Percentiles rank a stretch among this genome's conserved stretches.
Evolutionary conservation across 2,113 vertebrate species (phyloP).

Genomic region (Aspiorhynchus laticeps): DNA sequence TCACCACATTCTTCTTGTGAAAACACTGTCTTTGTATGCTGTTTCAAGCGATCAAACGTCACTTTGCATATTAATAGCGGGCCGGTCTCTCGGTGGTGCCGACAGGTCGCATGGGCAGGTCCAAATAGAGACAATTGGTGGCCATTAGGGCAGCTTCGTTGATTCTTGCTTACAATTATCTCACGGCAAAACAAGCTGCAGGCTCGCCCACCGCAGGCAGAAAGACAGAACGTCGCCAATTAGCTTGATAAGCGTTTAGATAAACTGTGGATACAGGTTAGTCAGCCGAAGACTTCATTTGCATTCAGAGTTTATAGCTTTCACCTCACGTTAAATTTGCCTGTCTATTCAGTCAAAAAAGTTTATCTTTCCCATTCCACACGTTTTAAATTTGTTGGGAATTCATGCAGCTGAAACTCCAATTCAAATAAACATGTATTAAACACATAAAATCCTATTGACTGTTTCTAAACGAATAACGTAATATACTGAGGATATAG

Average conservation of each 20-base stretch:
- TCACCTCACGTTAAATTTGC: background rate
- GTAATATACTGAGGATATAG: background rate
- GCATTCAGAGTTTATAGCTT: background rate
- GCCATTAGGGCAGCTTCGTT: constrained; percentile 60
- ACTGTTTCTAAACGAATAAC: background rate
- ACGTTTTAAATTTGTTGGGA: background rate
- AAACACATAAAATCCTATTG: background rate
- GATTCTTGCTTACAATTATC: constrained; percentile 56
- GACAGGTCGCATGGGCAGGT: constrained; percentile 65
- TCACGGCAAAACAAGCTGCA: constrained; percentile 53
- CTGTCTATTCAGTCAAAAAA: background rate
- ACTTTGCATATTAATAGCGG: constrained; percentile 74
- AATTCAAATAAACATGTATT: background rate
- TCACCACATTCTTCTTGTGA: constrained; percentile 73
- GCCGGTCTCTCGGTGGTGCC: constrained; percentile 61
- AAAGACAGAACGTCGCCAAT: constrained; percentile 60
- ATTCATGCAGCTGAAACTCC: background rate
- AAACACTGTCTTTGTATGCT: constrained; percentile 73
- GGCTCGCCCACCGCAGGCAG: constrained; percentile 47
- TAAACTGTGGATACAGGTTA: constrained; percentile 36
- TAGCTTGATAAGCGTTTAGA: constrained; percentile 52
- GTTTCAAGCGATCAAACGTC: constrained; percentile 69
- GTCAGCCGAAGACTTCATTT: constrained; percentile 13
- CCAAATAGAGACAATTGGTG: constrained; percentile 64
- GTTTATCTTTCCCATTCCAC: background rate